A percentile compares a stretch with the other conserved stretches of the same genome.
phyloP scores from a whole-genome alignment of 2,888 invertebrate genomes.

The Hoplodrina blanda region DNA sequence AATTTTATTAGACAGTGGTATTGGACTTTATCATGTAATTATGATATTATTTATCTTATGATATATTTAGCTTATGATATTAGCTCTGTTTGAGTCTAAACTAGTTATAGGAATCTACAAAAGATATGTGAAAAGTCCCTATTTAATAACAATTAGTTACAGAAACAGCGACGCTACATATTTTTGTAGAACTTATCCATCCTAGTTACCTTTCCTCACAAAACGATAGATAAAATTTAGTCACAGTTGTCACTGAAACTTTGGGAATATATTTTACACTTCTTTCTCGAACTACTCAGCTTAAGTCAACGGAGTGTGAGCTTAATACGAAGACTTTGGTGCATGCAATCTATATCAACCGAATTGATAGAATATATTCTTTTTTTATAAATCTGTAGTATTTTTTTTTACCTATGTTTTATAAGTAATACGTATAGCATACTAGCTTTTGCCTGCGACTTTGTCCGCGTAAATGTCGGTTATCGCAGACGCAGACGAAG shows the following conservation, averaged over 20 bases:
- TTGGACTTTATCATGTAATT: not conserved
- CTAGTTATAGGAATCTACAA: not conserved
- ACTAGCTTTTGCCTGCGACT: too few species aligned
- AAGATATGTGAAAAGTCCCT: not conserved
- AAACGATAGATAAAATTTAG: slow-evolving; percentile 9
- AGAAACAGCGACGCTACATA: not conserved
- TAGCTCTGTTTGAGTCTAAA: not conserved
- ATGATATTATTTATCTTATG: too few species aligned
- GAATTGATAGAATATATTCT: not conserved
- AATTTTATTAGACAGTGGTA: too few species aligned
- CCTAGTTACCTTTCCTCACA: not conserved
- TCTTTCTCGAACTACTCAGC: slow-evolving; percentile 16
- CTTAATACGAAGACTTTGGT: slow-evolving; percentile 21
- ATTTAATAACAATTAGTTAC: not conserved
- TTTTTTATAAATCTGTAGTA: not conserved
- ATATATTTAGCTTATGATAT: not conserved
- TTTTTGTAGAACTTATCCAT: not conserved
- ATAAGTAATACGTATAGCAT: too few species aligned
- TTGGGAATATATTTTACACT: slow-evolving; percentile 31
- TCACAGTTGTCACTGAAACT: slow-evolving; percentile 25
- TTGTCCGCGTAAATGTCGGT: too few species aligned
- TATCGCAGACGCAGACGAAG: too few species aligned
- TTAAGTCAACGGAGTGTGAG: slow-evolving; percentile 27
- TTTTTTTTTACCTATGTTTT: too few species aligned
- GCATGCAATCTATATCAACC: not conserved